Conservation (phyloP, 30 jellyfish, hydroid and myxozoan species). For the Mastigias papua region DNA sequence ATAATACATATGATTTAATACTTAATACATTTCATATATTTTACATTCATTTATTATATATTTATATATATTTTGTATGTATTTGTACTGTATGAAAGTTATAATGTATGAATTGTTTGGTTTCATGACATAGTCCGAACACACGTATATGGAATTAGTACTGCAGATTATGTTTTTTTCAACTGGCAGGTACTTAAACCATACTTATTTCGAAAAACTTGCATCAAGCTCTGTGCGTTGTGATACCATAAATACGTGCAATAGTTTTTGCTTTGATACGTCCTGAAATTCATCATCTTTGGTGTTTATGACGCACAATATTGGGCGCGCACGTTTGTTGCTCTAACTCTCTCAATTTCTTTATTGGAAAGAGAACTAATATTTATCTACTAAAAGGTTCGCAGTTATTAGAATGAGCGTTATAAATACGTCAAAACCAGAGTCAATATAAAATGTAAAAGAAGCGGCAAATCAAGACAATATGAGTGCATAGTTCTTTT, state of each 20-base stretch:
- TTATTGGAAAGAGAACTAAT: background rate
- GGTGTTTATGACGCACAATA: background rate
- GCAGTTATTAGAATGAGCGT: conserved; percentile 20
- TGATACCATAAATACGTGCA: background rate
- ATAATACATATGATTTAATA: no score
- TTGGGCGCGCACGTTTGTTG: background rate
- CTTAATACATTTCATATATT: no score
- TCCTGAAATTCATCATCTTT: background rate
- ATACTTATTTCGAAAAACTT: no score
- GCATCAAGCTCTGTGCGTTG: no score
- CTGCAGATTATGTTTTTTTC: no score
- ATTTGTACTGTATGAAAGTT: no score
- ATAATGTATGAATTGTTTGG: no score
- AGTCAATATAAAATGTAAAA: conserved; percentile 2
- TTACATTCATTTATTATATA: no score
- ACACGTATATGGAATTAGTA: no score
- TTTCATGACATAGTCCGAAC: no score
- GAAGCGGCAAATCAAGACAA: conserved; percentile 29
- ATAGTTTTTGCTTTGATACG: background rate
- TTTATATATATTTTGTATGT: no score
- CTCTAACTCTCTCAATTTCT: background rate
- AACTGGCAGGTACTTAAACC: no score
- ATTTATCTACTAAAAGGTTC: conserved; percentile 5
- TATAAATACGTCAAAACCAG: conserved; percentile 50
- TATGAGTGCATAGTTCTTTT: background rate